Evolutionary conservation across 2,797 vertebrate genomes (phyloP).

Genomic region (Chloroceryle amazona): DNA sequence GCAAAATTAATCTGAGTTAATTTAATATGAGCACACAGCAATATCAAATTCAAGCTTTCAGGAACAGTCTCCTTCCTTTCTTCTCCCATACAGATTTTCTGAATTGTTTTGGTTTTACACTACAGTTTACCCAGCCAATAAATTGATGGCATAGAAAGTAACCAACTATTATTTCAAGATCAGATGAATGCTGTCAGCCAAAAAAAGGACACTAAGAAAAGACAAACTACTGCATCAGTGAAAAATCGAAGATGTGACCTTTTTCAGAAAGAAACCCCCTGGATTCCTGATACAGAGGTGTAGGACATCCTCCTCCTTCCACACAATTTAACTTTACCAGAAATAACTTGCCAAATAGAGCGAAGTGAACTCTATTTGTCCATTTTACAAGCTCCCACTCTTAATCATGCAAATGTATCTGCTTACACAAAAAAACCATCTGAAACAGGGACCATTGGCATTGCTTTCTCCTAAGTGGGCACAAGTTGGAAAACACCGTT

Average conservation of each 20-base stretch:
- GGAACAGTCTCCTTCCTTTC: not conserved
- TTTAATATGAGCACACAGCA: not conserved
- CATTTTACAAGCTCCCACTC: not conserved
- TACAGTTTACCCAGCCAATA: not conserved
- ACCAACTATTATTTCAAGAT: not conserved
- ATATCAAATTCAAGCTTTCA: not conserved
- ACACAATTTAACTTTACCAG: not conserved
- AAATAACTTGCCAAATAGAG: not conserved
- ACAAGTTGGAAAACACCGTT: not conserved
- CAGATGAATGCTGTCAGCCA: not conserved
- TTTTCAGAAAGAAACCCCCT: not conserved
- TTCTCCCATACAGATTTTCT: not conserved
- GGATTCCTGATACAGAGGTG: not conserved
- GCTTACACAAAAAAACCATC: not conserved
- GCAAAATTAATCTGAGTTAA: not conserved
- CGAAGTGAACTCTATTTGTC: not conserved
- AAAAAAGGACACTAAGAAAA: not conserved
- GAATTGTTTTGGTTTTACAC: not conserved
- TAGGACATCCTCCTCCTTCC: not conserved
- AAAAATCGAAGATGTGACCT: not conserved
- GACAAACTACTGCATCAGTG: not conserved
- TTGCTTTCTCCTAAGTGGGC: not conserved
- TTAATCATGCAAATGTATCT: not conserved
- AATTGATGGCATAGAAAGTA: not conserved
- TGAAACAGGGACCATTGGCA: not conserved